Percentiles rank a stretch among this genome's conserved stretches.
These are phyloP conservation scores for Macaca mulatta DNA, from an alignment of 2,113 vertebrate species.

Conservation along the genomic window DNA sequence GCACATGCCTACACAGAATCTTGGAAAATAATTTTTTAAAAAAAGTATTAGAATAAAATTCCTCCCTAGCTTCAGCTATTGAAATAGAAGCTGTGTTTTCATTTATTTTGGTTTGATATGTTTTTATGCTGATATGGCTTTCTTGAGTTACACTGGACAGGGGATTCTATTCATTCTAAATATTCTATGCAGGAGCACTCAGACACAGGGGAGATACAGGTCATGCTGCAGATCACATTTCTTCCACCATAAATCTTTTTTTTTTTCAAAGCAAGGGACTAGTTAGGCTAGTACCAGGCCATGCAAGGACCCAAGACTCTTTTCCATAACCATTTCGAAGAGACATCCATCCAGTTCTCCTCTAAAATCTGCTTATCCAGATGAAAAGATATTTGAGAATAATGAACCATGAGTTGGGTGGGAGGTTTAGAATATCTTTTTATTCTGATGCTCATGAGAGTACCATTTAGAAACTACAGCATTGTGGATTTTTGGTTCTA, in stretches of 20 bases:
- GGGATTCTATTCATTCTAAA: not conserved
- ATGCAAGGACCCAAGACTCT: not conserved
- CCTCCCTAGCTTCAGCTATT: not conserved
- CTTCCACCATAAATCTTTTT: not conserved
- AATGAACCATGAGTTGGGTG: not conserved
- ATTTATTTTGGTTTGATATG: not conserved
- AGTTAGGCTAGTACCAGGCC: not conserved
- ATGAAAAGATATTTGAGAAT: not conserved
- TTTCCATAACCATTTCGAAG: not conserved
- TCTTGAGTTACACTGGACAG: not conserved
- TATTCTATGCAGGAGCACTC: not conserved
- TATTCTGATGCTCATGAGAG: not conserved
- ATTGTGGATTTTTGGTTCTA: not conserved
- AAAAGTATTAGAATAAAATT: not conserved
- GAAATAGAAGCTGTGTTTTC: conserved; percentile 12
- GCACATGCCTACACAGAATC: not conserved
- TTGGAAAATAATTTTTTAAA: not conserved
- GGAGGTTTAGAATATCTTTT: not conserved
- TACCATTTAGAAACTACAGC: not conserved
- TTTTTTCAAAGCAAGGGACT: not conserved
- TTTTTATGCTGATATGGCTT: not conserved
- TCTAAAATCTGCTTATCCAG: not conserved
- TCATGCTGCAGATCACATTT: not conserved
- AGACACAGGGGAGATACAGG: not conserved
- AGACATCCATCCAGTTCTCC: not conserved